Evolutionary conservation across 2,797 vertebrate species (phyloP).

Genomic region (Esox lucius): DNA sequence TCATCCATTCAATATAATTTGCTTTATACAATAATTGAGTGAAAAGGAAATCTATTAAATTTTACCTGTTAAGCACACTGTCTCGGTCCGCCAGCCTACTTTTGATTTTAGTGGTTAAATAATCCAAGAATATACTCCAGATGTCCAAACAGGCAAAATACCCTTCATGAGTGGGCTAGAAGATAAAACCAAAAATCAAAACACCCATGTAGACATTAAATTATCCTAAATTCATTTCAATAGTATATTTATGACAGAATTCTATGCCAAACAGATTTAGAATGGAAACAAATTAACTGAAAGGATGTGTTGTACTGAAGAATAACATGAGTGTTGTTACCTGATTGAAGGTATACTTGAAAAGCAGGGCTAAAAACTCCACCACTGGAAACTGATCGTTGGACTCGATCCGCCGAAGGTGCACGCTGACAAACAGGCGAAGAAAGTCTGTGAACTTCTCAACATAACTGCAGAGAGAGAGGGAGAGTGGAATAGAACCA

Average conservation of each 20-base stretch:
- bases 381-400: constrained; percentile 96
- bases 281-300: neutral
- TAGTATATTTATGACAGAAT: neutral
- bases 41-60: neutral
- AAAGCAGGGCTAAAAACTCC: constrained; percentile 92
- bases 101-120: constrained; percentile 95
- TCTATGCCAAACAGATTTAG: neutral
- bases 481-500: constrained; percentile 7
- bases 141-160: constrained; percentile 98
- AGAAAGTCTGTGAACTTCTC: constrained; percentile 99
- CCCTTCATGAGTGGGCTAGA: constrained; percentile 93
- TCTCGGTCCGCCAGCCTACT: constrained; percentile 93
- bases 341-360: constrained; percentile 99
- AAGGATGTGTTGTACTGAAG: neutral
- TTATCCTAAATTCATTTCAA: neutral
- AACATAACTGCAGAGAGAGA: constrained; percentile 82
- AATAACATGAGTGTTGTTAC: constrained; percentile 63
- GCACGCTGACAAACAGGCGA: constrained; percentile 95
- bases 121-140: constrained; percentile 97
- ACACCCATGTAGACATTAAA: neutral
- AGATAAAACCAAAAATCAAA: constrained; percentile 19
- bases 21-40: neutral
- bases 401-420: constrained; percentile 93
- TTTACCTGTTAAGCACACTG: constrained; percentile 91
- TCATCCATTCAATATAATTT: neutral